Conservation (phyloP, 2,888 invertebrate genomes). For the Blera fallax region DNA sequence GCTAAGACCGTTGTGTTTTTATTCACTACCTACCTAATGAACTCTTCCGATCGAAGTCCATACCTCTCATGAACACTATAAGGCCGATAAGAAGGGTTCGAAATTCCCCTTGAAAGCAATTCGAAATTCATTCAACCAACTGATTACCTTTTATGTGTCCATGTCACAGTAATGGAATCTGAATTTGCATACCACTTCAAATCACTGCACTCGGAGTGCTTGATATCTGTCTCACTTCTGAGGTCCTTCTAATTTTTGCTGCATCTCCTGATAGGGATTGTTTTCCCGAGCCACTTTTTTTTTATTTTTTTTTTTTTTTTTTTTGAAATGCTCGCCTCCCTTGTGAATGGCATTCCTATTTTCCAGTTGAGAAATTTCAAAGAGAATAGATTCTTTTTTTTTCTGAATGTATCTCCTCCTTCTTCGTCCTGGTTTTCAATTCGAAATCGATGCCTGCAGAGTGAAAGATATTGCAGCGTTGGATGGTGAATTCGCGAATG, state of each 20-base stretch:
- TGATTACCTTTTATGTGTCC: slow-evolving; percentile 67
- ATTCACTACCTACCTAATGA: not conserved
- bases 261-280: slow-evolving; percentile 35
- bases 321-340: not conserved
- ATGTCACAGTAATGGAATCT: slow-evolving; percentile 61
- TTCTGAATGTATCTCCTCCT: not conserved
- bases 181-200: slow-evolving; percentile 63
- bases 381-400: slow-evolving; percentile 22
- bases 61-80: not conserved
- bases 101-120: slow-evolving; percentile 19
- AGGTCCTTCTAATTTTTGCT: slow-evolving; percentile 59
- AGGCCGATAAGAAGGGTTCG: not conserved
- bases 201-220: slow-evolving; percentile 48
- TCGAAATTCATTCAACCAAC: slow-evolving; percentile 46
- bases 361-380: slow-evolving; percentile 64
- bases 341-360: slow-evolving; percentile 67
- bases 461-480: not conserved
- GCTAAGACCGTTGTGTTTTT: not conserved
- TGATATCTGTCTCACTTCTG: slow-evolving; percentile 45
- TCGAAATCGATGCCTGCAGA: slow-evolving; percentile 57
- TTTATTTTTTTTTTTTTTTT: not conserved
- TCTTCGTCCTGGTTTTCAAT: slow-evolving; percentile 41
- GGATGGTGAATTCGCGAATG: slow-evolving; percentile 12
- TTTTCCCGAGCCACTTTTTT: not conserved
- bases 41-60: slow-evolving; percentile 1